Percentiles rank a stretch among this genome's conserved stretches.
Conservation (phyloP, 2,888 invertebrate genomes). For the Tetanocera ferruginea region DNA sequence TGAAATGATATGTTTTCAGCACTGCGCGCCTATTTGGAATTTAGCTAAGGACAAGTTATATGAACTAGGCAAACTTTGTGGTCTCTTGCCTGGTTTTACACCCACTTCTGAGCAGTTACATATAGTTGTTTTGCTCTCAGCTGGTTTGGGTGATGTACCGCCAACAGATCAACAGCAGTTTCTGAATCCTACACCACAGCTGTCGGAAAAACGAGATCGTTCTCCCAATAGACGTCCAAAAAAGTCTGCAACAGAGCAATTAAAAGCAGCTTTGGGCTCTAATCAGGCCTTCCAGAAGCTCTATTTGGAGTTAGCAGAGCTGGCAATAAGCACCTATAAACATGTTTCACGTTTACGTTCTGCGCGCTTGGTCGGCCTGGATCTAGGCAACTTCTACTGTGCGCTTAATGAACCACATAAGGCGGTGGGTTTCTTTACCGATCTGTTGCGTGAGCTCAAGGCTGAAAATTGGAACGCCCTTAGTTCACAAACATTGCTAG, state of each 20-base stretch:
- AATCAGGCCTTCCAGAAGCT: conserved; percentile 90
- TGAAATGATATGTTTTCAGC: conserved; percentile 82
- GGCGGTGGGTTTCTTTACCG: conserved; percentile 89
- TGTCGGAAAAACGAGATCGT: conserved; percentile 65
- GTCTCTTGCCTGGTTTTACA: conserved; percentile 85
- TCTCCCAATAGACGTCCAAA: conserved; percentile 71
- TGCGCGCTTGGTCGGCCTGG: conserved; percentile 89
- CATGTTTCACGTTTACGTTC: conserved; percentile 87
- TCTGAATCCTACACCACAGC: conserved; percentile 62
- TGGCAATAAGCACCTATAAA: conserved; percentile 96
- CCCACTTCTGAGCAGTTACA: conserved; percentile 91
- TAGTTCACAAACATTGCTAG: conserved; percentile 85
- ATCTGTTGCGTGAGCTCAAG: conserved; percentile 87
- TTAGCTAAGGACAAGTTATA: conserved; percentile 84
- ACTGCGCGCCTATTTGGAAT: conserved; percentile 89
- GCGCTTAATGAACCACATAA: conserved; percentile 88
- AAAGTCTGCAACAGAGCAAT: conserved; percentile 78
- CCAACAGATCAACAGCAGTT: conserved; percentile 68
- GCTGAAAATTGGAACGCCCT: conserved; percentile 90
- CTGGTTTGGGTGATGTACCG: conserved; percentile 89
- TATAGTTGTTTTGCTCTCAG: conserved; percentile 88
- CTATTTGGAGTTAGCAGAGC: conserved; percentile 92
- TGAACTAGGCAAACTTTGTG: conserved; percentile 89
- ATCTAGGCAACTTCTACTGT: conserved; percentile 91
- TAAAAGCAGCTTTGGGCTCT: conserved; percentile 92